Evolutionary conservation across 2,113 vertebrate species (phyloP).

Genomic region (Hemichromis elongatus): DNA sequence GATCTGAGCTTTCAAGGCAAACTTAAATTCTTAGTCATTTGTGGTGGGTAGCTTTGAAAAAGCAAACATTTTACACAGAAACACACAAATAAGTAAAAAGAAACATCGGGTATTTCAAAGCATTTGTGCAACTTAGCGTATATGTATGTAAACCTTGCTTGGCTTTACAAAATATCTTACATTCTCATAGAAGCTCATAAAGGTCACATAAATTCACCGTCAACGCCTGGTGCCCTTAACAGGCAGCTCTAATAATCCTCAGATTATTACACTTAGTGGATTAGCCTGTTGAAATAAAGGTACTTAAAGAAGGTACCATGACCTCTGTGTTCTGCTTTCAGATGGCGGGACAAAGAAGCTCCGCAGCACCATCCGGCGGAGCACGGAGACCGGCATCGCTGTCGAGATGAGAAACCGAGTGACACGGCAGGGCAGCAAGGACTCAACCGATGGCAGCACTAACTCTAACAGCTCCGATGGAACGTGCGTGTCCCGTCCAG

Average conservation of each 20-base stretch:
- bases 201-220: neutral
- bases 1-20: neutral
- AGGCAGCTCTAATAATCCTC: neutral
- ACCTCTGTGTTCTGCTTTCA: conserved; percentile 41
- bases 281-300: neutral
- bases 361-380: conserved; percentile 92
- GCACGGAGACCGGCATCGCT: conserved; percentile 96
- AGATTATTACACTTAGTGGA: neutral
- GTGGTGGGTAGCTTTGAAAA: neutral
- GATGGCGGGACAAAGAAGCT: conserved; percentile 94
- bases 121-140: neutral
- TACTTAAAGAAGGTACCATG: neutral
- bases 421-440: conserved; percentile 92
- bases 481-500: conserved; percentile 78
- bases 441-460: conserved; percentile 96
- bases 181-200: neutral
- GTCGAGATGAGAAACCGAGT: conserved; percentile 96
- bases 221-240: neutral
- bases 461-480: conserved; percentile 98
- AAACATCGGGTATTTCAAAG: neutral
- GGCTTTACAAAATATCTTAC: neutral
- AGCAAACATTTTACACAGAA: neutral
- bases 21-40: neutral
- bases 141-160: neutral
- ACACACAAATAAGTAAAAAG: neutral